A percentile compares a stretch with the other conserved stretches of the same genome.
These are phyloP conservation scores for Osmerus eperlanus DNA, from an alignment of 2,113 vertebrate species.

Conservation along the genomic window DNA sequence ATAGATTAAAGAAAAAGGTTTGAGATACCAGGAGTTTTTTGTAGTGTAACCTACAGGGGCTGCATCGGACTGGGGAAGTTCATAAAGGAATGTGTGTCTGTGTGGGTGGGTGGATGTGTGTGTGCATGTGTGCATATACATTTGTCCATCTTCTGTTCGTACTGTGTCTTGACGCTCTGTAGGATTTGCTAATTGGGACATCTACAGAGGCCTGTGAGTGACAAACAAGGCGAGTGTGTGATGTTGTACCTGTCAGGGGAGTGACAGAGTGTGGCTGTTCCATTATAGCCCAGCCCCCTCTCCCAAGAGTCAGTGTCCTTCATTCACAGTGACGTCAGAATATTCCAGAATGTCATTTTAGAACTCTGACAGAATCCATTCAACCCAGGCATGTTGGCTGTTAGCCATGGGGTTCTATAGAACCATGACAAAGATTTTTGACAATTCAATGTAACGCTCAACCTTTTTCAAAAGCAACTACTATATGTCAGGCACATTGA, in stretches of 20 bases:
- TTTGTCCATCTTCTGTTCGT: background rate
- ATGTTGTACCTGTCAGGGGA: slow-evolving; percentile 55
- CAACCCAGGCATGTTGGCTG: background rate
- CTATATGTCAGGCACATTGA: too few species aligned
- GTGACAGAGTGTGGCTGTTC: slow-evolving; percentile 60
- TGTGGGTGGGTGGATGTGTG: background rate
- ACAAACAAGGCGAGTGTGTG: slow-evolving; percentile 62
- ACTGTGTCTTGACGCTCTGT: background rate
- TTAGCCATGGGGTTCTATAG: background rate
- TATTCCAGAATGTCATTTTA: background rate
- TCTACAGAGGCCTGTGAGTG: slow-evolving; percentile 46
- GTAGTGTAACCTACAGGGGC: background rate
- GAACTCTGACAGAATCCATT: background rate
- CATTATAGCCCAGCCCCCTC: slow-evolving; percentile 52
- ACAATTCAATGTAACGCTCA: background rate
- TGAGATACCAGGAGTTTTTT: slow-evolving; percentile 16
- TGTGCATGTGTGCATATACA: slow-evolving; percentile 8
- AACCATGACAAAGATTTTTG: background rate
- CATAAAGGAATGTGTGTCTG: slow-evolving; percentile 1
- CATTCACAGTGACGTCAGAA: slow-evolving; percentile 25
- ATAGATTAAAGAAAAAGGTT: slow-evolving; percentile 57
- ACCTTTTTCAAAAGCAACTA: too few species aligned
- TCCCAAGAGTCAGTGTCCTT: slow-evolving; percentile 28
- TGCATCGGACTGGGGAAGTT: background rate
- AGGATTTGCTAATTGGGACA: slow-evolving; percentile 51